Conservation (phyloP, 92 coral and sea anemone species). For the Virgularia gustaviana region DNA sequence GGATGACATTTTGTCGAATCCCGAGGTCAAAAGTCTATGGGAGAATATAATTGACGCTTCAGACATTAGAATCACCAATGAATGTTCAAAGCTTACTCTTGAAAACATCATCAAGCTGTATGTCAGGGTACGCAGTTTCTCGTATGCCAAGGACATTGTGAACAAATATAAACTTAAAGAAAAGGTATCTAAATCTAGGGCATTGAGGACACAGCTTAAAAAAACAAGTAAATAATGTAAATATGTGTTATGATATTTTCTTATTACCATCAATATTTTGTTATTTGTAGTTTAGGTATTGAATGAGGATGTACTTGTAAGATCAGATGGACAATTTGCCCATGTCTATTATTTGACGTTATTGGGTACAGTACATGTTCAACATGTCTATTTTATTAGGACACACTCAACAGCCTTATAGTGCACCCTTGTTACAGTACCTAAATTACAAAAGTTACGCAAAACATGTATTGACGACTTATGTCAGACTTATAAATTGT, state of each 20-base stretch:
- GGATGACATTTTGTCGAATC: neutral
- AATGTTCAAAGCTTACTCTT: neutral
- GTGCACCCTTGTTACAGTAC: too few species aligned
- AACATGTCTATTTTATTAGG: too few species aligned
- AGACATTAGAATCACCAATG: neutral
- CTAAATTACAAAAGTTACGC: too few species aligned
- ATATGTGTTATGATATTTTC: neutral
- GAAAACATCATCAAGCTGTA: constrained; percentile 44
- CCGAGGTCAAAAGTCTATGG: neutral
- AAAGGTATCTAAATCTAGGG: constrained; percentile 39
- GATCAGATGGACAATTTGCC: too few species aligned
- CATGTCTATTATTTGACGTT: too few species aligned
- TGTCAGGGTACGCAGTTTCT: constrained; percentile 47
- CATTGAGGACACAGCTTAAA: constrained; percentile 51
- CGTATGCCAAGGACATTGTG: constrained; percentile 52
- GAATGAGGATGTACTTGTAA: too few species aligned
- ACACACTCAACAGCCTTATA: too few species aligned
- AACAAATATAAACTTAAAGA: constrained; percentile 41
- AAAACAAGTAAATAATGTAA: neutral
- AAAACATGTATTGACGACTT: too few species aligned
- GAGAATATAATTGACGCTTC: constrained; percentile 7
- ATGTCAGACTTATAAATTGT: too few species aligned
- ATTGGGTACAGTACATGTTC: too few species aligned
- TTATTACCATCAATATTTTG: too few species aligned
- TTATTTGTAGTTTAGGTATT: too few species aligned